Base-by-base conservation (phyloP, 2,888 invertebrate species). In the Caenorhabditis drosophilae region DNA sequence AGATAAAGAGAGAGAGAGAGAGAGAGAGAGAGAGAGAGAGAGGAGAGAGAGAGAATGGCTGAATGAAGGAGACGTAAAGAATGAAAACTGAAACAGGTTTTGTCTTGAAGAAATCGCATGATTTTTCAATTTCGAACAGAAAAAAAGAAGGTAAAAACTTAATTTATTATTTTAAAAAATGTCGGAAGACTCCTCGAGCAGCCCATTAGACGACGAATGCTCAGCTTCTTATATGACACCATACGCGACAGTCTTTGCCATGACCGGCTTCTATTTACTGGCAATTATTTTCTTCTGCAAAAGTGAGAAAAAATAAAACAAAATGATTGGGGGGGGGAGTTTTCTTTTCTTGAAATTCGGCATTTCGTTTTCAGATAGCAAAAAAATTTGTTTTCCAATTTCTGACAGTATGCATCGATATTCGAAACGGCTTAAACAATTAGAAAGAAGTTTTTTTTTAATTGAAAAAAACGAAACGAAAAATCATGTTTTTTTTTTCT, bases 351-450 rank as follows among this genome's bases (percentile, higher is more conserved):
- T n/a, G n/a, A n/a, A n/a, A n/a, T n/a, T n/a, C 12, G 6, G 0
- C 1, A 35, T 15, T 34, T 18, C 4, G n/a, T 42, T 23, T 79
- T 63, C 31, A 80, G 80, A 78, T 46, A 78, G 81, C 1, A 81
- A 81, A 50, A 78, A 77, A 46, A 66, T 76, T 45, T 80, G 80
- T 35, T 58, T 74, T 25, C 80, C 80, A 4, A 59, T 72, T 12
- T 73, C 80, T 9, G 80, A 80, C 53, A 71, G 72, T 27, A 77
- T 80, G 48, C 78, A 66, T 54, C 80, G 79, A 1, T 76, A 78
- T 56, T 73, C 72, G 40, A 68, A 72, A n/a, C 54, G 80, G 25
- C 26, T 80, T 51, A 74, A 75, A 31, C 66, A 70, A 20, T 41
- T 80, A 54, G 73, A 77, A 57, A 55, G 71, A 69, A 75, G 79